Evolutionary conservation across 2,888 invertebrate species (phyloP).

Genomic region (Entomobrya multifasciata): DNA sequence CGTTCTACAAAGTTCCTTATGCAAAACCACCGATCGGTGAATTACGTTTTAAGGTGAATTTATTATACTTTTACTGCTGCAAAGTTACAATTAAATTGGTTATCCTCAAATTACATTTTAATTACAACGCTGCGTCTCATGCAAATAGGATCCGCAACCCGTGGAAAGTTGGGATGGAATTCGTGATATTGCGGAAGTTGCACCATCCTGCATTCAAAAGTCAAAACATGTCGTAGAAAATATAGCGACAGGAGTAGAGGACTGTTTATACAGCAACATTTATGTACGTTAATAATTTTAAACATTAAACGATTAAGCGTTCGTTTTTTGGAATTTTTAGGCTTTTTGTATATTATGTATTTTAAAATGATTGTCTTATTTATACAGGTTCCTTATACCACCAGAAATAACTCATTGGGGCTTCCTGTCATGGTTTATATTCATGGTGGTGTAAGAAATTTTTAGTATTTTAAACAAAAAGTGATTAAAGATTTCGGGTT

Average conservation of each 20-base stretch:
- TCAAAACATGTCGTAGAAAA: conserved; percentile 49
- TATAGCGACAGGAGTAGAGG: conserved; percentile 57
- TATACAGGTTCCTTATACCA: conserved; percentile 50
- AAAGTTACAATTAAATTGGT: no score
- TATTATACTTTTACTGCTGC: no score
- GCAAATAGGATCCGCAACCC: conserved; percentile 64
- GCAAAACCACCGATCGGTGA: conserved; percentile 68
- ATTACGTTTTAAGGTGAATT: conserved; percentile 69
- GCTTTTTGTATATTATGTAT: neutral
- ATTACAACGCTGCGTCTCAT: no score
- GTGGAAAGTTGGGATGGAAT: conserved; percentile 65
- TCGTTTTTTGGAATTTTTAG: neutral
- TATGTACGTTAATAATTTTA: conserved; percentile 31
- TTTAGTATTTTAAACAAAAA: no score
- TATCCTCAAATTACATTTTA: no score
- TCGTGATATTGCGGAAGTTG: conserved; percentile 47
- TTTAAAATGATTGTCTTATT: neutral
- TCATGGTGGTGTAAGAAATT: conserved; percentile 72
- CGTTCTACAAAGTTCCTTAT: conserved; percentile 74
- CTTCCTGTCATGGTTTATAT: conserved; percentile 69
- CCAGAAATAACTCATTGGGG: neutral
- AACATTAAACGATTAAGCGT: neutral
- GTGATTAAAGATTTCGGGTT: no score
- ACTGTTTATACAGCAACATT: conserved; percentile 69
- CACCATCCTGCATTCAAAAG: conserved; percentile 72